Evolutionary conservation across 2,113 vertebrate species (phyloP), one percentile per base, ranked within the genome.

Genomic region (Salminus brasiliensis): DNA sequence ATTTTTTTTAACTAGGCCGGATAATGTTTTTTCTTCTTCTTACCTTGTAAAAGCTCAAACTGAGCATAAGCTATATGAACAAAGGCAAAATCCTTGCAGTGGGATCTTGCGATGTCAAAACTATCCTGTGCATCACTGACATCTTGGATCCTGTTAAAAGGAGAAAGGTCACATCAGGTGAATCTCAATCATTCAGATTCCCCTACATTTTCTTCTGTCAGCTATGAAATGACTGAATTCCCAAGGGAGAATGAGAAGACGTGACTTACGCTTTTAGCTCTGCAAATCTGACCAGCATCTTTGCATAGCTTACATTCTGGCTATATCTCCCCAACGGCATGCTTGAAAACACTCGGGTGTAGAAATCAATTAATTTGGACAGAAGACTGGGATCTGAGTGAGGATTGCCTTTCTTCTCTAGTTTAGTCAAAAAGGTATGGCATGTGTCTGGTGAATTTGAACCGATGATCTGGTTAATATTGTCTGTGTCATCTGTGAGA

Each of bases 41-140:
- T 77, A 98, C 97, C 97, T 94, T 94, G 95, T 43, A 92, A 93
- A 18, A 95, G 90, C 80, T 97, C 96, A 93, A 98, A 99, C 25
- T 97, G 94, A 63, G 97, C 97, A 91, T 96, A 95, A 82, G 97
- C 95, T 80, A 97, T 79, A 18, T 98, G 97, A 57, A 98, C 98
- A 88, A 99, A 98, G 83, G 97, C 96, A 93, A 98, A 97, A 84
- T 92, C 94, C 85, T 95, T 97, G 91, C 96, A 94, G 85, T 96
- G 96, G 82, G 95, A 91, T 85, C 89, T 94, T 62, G 96, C 96
- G 81, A 98, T 90, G 11, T 95, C 95, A 88, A 98, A 98, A 81
- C 95, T 95, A 81, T 95, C 93, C 47, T 94, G 94, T 41, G 96
- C 97, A 32, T 98, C 96, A 76, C 94, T 94, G 34, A 95, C 92